These are phyloP conservation scores for Pseudachorutes palmiensis DNA, from an alignment of 1,140 invertebrate genomes.

Conservation along the genomic window DNA sequence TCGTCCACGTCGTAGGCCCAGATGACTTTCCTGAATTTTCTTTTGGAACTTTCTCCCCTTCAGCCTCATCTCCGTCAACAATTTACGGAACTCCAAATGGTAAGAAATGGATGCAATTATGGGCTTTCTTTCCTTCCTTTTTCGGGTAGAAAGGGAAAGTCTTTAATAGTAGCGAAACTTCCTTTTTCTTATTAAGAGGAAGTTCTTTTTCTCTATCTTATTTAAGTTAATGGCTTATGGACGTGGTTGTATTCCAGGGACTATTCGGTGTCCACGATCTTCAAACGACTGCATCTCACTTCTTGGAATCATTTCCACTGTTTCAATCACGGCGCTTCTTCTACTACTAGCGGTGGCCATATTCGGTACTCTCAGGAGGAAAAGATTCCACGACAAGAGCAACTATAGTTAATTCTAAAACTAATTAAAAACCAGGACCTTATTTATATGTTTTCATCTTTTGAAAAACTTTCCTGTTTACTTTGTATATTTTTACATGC, in stretches of 20 bases:
- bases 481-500: too few species aligned
- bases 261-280: neutral
- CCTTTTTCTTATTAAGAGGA: neutral
- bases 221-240: neutral
- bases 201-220: neutral
- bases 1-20: slow-evolving; percentile 34
- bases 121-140: neutral
- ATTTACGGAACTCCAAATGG: slow-evolving; percentile 1
- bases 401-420: too few species aligned
- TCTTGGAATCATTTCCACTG: slow-evolving; percentile 17
- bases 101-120: neutral
- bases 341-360: slow-evolving; percentile 14
- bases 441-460: neutral
- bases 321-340: slow-evolving; percentile 19
- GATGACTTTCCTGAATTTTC: slow-evolving; percentile 35
- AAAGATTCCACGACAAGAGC: slow-evolving; percentile 14
- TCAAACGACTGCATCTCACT: slow-evolving; percentile 19
- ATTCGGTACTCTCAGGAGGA: slow-evolving; percentile 22
- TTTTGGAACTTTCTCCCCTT: neutral
- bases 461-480: neutral
- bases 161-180: neutral
- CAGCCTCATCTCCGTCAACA: neutral
- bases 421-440: neutral
- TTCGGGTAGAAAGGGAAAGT: neutral
- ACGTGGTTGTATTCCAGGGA: neutral